Percentiles rank a stretch among this genome's conserved stretches.
Evolutionary conservation across 2,888 invertebrate species (phyloP).

Genomic region (Euproctis similis): DNA sequence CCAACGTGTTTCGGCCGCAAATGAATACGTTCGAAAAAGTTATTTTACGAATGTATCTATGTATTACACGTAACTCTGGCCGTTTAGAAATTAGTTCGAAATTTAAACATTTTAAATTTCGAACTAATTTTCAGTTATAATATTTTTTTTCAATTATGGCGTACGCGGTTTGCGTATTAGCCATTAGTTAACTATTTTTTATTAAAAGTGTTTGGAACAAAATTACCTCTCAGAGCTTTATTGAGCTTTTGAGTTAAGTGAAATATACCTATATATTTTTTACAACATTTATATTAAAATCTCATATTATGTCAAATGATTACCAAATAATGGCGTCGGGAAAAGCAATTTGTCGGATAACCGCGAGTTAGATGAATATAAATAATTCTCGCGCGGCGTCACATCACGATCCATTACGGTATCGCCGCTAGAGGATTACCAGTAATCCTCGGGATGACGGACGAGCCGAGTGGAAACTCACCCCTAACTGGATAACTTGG

Average conservation of each 20-base stretch:
- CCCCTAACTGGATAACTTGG: constrained; percentile 47
- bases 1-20: constrained; percentile 44
- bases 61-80: constrained; percentile 6
- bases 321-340: constrained; percentile 4
- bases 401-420: constrained; percentile 33
- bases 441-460: constrained; percentile 47
- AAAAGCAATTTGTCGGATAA: constrained; percentile 15
- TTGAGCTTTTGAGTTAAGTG: too few relatives aligned
- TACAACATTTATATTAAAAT: too few relatives aligned
- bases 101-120: not conserved
- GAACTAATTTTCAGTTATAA: not conserved
- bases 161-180: too few relatives aligned
- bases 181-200: too few relatives aligned
- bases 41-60: constrained; percentile 26
- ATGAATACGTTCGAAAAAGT: constrained; percentile 54
- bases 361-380: constrained; percentile 35
- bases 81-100: constrained; percentile 2
- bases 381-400: constrained; percentile 43
- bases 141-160: too few relatives aligned
- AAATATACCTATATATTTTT: too few relatives aligned
- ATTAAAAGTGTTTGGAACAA: too few relatives aligned
- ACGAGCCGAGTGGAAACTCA: constrained; percentile 43
- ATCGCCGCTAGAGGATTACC: constrained; percentile 38
- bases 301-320: not conserved
- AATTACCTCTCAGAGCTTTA: too few relatives aligned